A percentile compares a stretch with the other conserved stretches of the same genome.
These are phyloP conservation scores for Coracopsis vasa DNA, from an alignment of 2,113 vertebrate species.

Conservation along the genomic window DNA sequence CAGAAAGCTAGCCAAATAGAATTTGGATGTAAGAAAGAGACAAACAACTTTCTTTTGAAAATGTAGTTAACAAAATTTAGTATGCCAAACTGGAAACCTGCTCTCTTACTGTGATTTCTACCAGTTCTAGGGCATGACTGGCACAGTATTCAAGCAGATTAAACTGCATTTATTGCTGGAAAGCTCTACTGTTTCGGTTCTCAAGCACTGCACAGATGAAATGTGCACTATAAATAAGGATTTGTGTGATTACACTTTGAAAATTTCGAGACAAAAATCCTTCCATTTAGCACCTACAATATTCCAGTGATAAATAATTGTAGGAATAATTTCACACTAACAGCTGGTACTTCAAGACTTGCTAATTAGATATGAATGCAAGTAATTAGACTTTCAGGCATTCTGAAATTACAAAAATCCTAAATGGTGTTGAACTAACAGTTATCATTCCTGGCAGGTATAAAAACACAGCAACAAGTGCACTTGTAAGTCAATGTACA, in stretches of 20 bases:
- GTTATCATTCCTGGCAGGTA: not conserved
- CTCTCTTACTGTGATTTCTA: not conserved
- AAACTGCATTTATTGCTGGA: not conserved
- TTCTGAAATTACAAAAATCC: not conserved
- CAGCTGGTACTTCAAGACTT: not conserved
- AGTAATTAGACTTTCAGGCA: not conserved
- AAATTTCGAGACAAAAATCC: not conserved
- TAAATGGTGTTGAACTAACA: not conserved
- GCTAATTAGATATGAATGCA: not conserved
- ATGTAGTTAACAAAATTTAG: not conserved
- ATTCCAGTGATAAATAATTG: not conserved
- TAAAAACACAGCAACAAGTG: not conserved
- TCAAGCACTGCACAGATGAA: not conserved
- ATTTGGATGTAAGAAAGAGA: not conserved
- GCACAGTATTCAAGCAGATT: not conserved
- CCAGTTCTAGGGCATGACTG: not conserved
- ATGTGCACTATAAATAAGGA: not conserved
- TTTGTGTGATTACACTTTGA: not conserved
- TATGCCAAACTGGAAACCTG: not conserved
- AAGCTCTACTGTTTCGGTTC: not conserved
- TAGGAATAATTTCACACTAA: not conserved
- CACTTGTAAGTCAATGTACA: not conserved
- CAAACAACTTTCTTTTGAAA: not conserved
- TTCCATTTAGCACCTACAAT: not conserved
- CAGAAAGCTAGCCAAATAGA: not conserved